phyloP scores from a whole-genome alignment of 2,797 vertebrate genomes.

The Gymnocypris eckloni region DNA sequence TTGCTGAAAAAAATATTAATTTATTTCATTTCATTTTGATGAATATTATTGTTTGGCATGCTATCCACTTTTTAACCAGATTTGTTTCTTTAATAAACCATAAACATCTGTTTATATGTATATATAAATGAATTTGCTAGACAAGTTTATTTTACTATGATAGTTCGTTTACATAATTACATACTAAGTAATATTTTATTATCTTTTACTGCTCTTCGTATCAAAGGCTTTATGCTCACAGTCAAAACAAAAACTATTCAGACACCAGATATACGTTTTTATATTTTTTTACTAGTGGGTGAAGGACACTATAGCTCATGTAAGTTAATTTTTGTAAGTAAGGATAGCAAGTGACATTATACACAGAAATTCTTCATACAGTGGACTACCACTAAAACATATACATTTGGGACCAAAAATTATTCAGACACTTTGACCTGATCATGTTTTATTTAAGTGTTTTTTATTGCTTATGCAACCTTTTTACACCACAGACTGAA shows the following conservation, averaged over 20 bases:
- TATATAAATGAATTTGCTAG: not conserved
- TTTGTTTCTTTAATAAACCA: not conserved
- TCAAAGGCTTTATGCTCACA: not conserved
- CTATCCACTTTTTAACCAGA: not conserved
- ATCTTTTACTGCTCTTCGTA: not conserved
- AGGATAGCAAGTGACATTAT: no score
- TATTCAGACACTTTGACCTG: not conserved
- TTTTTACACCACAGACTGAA: no score
- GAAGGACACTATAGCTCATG: no score
- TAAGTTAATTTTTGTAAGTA: no score
- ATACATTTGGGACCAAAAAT: not conserved
- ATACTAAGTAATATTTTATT: not conserved
- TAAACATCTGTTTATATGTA: not conserved
- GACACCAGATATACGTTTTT: no score
- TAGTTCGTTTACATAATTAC: not conserved
- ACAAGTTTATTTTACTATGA: not conserved
- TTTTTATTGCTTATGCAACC: no score
- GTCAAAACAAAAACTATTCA: not conserved
- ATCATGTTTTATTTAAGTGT: no score
- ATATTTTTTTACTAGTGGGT: no score
- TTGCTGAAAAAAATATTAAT: not conserved
- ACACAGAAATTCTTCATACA: no score
- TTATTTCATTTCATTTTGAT: not conserved
- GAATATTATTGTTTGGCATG: not conserved
- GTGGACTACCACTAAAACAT: no score